A percentile compares a stretch with the other conserved stretches of the same genome.
These are phyloP conservation scores for Aricia agestis DNA, from an alignment of 1,140 invertebrate species.

Conservation along the genomic window DNA sequence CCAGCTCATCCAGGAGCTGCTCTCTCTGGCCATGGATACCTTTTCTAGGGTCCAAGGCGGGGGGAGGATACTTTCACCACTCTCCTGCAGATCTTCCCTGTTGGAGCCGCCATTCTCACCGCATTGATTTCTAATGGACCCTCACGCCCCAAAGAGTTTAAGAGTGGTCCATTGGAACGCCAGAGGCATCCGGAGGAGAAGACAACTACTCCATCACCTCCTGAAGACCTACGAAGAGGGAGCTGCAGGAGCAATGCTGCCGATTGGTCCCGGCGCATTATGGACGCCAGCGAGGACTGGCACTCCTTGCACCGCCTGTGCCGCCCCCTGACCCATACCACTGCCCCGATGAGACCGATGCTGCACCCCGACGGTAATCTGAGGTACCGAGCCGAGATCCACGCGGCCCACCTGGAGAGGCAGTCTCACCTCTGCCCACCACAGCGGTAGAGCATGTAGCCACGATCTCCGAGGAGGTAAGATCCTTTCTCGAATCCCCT, in stretches of 20 bases:
- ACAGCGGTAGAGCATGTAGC: neutral
- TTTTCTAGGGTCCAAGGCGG: neutral
- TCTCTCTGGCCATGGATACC: neutral
- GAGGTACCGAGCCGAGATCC: neutral
- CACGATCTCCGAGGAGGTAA: too few species aligned
- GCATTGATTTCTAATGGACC: neutral
- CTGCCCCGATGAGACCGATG: neutral
- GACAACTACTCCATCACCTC: neutral
- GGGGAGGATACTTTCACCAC: neutral
- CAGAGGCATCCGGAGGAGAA: neutral
- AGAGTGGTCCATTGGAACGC: slow-evolving; percentile 1
- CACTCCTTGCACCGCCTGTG: neutral
- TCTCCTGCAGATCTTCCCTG: neutral
- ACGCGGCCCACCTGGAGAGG: neutral
- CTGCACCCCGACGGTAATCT: neutral
- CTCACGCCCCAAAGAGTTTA: neutral
- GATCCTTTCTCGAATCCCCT: too few species aligned
- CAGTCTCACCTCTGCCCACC: neutral
- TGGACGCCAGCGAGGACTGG: neutral
- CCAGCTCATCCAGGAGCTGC: neutral
- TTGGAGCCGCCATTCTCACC: neutral
- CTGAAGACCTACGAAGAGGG: neutral
- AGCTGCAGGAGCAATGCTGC: neutral
- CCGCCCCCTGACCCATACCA: neutral
- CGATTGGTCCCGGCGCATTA: neutral